These are phyloP conservation scores for Balanococcus diminutus DNA, from an alignment of 2,888 invertebrate genomes.

Conservation along the genomic window DNA sequence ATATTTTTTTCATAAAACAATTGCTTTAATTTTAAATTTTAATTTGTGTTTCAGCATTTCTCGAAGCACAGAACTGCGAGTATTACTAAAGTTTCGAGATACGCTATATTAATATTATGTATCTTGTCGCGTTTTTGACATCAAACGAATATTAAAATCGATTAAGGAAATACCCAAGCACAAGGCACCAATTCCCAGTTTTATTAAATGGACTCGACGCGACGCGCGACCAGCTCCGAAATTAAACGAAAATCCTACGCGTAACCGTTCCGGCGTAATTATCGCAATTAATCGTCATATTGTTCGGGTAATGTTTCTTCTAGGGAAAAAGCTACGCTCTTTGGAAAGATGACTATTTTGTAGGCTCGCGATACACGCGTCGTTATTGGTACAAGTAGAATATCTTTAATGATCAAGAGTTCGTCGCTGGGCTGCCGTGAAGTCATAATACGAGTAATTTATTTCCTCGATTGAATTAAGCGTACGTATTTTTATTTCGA, in stretches of 20 bases:
- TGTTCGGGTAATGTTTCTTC: background rate
- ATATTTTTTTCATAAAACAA: no score
- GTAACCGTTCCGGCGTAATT: conserved; percentile 12
- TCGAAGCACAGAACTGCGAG: no score
- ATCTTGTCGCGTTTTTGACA: background rate
- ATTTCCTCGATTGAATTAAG: background rate
- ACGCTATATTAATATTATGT: background rate
- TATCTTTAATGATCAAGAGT: background rate
- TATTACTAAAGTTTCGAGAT: background rate
- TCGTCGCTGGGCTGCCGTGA: background rate
- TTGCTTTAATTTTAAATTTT: no score
- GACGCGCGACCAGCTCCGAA: background rate
- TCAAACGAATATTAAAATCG: background rate
- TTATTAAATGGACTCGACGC: background rate
- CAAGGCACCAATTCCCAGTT: background rate
- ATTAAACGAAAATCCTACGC: conserved; percentile 20
- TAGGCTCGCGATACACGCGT: background rate
- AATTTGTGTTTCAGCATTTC: no score
- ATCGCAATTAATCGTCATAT: background rate
- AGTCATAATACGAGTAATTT: background rate
- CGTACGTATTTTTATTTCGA: background rate
- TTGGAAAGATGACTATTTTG: background rate
- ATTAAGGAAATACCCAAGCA: background rate
- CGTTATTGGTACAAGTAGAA: background rate
- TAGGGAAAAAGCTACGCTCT: background rate